These are phyloP conservation scores for Alviniconcha strummeri DNA, from an alignment of 2,888 invertebrate genomes.

Conservation along the genomic window DNA sequence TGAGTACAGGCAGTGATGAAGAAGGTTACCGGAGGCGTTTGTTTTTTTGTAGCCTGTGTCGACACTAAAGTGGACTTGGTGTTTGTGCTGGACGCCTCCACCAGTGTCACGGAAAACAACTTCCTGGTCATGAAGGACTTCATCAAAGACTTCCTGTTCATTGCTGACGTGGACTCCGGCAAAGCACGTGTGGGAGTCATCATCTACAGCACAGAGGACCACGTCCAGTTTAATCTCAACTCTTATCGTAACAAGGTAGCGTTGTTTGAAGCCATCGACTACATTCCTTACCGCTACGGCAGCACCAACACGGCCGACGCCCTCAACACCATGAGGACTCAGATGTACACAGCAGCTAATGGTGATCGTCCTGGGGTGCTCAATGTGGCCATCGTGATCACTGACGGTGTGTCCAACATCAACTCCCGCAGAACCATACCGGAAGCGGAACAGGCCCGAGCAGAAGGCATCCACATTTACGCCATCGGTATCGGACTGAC, in stretches of 20 bases:
- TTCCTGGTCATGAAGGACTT: slow-evolving; percentile 53
- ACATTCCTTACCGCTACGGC: slow-evolving; percentile 48
- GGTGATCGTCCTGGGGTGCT: slow-evolving; percentile 56
- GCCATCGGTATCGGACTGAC: slow-evolving; percentile 52
- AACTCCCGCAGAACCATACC: slow-evolving; percentile 55
- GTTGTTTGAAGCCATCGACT: slow-evolving; percentile 46
- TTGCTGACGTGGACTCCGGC: slow-evolving; percentile 54
- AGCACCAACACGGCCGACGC: slow-evolving; percentile 61
- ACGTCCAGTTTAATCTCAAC: slow-evolving; percentile 53
- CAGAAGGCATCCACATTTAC: slow-evolving; percentile 48
- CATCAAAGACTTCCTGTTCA: slow-evolving; percentile 48
- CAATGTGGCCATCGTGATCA: slow-evolving; percentile 57
- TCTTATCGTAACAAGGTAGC: slow-evolving; percentile 38
- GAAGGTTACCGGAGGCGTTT: too few relatives aligned
- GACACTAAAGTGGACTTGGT: slow-evolving; percentile 54
- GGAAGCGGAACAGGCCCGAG: slow-evolving; percentile 49
- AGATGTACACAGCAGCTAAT: slow-evolving; percentile 50
- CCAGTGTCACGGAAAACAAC: slow-evolving; percentile 56
- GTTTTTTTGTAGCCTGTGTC: slow-evolving; percentile 15
- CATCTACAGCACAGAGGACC: slow-evolving; percentile 51
- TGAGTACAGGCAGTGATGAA: too few relatives aligned
- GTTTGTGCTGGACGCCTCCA: slow-evolving; percentile 63
- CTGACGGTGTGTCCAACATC: slow-evolving; percentile 63
- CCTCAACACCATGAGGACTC: slow-evolving; percentile 48
- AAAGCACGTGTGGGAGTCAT: slow-evolving; percentile 48